A percentile compares a stretch with the other conserved stretches of the same genome.
These are phyloP conservation scores for Sebastes flavidus DNA, from an alignment of 2,797 vertebrate species.

Conservation along the genomic window DNA sequence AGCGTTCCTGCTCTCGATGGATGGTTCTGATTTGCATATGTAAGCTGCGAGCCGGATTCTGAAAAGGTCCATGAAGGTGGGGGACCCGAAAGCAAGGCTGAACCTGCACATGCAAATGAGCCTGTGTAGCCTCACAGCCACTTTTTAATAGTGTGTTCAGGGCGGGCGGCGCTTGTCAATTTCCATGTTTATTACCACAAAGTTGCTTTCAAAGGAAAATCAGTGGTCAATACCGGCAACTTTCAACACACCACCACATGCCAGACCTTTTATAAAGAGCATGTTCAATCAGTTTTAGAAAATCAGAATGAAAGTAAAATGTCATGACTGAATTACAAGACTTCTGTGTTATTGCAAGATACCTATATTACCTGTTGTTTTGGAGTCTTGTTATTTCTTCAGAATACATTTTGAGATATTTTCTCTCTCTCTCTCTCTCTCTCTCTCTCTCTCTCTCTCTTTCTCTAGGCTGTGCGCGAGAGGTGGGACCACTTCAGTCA, in stretches of 20 bases:
- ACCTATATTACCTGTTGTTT: slow-evolving; percentile 12
- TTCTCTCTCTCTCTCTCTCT: neutral
- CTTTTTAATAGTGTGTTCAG: neutral
- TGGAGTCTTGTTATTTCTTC: neutral
- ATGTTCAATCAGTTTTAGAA: neutral
- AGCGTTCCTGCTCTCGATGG: neutral
- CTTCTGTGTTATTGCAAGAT: neutral
- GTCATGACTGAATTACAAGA: neutral
- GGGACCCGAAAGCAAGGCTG: neutral
- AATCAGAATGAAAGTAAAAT: slow-evolving; percentile 8
- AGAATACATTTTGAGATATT: slow-evolving; percentile 6
- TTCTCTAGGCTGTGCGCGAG: slow-evolving; percentile 47
- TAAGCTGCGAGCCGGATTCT: neutral
- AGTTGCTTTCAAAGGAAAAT: neutral
- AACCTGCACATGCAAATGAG: slow-evolving; percentile 2
- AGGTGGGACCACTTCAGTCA: slow-evolving; percentile 50
- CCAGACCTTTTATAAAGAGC: neutral
- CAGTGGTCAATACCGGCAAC: no score
- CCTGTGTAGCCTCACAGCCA: neutral
- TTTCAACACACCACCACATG: neutral
- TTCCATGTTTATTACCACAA: neutral
- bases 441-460: neutral
- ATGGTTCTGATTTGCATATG: neutral
- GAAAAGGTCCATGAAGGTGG: neutral
- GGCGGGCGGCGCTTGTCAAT: neutral